phyloP scores from a whole-genome alignment of 1,140 invertebrate species.

The Whitmania pigra region DNA sequence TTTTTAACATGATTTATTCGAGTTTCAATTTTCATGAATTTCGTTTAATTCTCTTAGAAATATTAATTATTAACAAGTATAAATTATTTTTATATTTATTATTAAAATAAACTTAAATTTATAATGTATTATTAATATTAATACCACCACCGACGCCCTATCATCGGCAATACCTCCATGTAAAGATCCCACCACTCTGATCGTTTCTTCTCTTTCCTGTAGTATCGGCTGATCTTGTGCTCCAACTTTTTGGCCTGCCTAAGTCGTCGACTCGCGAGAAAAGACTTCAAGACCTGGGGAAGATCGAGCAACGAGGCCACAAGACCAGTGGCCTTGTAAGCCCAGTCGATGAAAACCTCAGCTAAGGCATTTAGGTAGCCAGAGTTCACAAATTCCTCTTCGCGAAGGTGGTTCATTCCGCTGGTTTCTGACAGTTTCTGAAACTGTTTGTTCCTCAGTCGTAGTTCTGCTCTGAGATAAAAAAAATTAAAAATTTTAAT shows the following conservation, averaged over 20 bases:
- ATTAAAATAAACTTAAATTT: neutral
- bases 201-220: too few relatives aligned
- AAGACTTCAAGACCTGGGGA: too few relatives aligned
- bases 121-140: neutral
- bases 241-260: too few relatives aligned
- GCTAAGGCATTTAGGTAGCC: neutral
- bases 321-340: neutral
- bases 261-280: too few relatives aligned
- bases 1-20: too few relatives aligned
- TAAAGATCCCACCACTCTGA: too few relatives aligned
- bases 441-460: constrained; percentile 2
- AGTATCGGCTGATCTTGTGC: too few relatives aligned
- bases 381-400: neutral
- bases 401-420: neutral
- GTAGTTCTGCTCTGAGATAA: neutral
- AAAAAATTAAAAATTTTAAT: too few relatives aligned
- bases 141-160: neutral
- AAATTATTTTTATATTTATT: neutral
- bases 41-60: neutral
- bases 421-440: neutral
- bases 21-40: neutral
- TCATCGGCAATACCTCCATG: too few relatives aligned
- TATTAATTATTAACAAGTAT: neutral
- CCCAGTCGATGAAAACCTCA: neutral
- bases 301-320: neutral